phyloP scores from a whole-genome alignment of 2,113 vertebrate genomes.

The Picathartes gymnocephalus region DNA sequence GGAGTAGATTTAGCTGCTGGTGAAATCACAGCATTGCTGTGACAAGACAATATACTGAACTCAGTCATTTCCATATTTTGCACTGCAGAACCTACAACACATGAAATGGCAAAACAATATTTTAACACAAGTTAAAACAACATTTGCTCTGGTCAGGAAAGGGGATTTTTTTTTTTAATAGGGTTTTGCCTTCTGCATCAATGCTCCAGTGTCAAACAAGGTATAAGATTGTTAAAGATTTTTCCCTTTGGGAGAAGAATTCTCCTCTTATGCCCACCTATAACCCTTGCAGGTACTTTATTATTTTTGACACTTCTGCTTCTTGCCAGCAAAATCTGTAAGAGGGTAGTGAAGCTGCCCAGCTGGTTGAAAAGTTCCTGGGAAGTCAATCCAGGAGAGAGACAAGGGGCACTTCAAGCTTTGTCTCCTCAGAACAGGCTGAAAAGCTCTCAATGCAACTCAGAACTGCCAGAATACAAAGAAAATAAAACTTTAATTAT shows the following conservation, averaged over 20 bases:
- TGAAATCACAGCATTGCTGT: background rate
- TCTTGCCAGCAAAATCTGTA: background rate
- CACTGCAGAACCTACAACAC: background rate
- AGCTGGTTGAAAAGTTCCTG: background rate
- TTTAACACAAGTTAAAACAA: background rate
- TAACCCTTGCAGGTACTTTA: background rate
- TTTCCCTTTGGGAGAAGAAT: background rate
- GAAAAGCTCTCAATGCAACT: background rate
- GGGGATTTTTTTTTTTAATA: accelerated
- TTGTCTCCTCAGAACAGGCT: background rate
- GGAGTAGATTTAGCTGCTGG: background rate
- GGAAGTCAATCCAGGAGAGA: background rate
- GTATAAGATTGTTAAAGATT: accelerated
- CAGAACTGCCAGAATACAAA: background rate
- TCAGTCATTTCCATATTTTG: background rate
- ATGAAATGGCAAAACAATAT: background rate
- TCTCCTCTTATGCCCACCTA: background rate
- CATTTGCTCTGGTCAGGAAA: background rate
- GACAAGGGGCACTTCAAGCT: background rate
- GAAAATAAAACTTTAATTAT: background rate
- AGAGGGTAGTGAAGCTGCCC: background rate
- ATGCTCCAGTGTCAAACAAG: background rate
- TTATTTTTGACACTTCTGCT: background rate
- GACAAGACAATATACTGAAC: background rate
- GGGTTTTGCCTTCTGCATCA: background rate